Conservation (phyloP, 1,140 invertebrate genomes). For the Drosophila micromelanica region DNA sequence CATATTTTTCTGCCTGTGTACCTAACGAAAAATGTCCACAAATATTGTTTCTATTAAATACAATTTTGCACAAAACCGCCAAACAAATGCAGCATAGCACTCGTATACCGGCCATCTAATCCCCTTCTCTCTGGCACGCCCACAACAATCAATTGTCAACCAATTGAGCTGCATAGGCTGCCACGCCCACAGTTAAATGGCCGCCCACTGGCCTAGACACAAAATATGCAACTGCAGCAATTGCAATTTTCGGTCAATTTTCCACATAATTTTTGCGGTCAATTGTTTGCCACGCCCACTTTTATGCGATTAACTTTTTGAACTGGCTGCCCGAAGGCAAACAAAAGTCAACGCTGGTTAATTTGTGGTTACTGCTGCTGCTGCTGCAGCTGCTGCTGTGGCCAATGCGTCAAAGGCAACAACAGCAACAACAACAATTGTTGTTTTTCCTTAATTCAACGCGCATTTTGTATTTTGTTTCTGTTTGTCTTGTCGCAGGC, state of each 20-base stretch:
- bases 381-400: conserved; percentile 5
- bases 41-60: conserved; percentile 17
- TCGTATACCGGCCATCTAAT: neutral
- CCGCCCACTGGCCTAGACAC: neutral
- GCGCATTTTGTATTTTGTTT: conserved; percentile 10
- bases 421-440: no score
- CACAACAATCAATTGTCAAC: conserved; percentile 58
- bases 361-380: conserved; percentile 61
- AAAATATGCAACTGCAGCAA: conserved; percentile 67
- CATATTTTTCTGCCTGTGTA: neutral
- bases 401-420: conserved; percentile 35
- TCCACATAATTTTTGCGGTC: conserved; percentile 75
- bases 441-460: conserved; percentile 9
- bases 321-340: conserved; percentile 49
- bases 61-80: conserved; percentile 55
- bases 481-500: conserved; percentile 13
- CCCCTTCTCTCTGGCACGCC: conserved; percentile 13
- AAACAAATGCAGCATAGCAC: conserved; percentile 70
- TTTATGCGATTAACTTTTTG: conserved; percentile 73
- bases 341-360: conserved; percentile 48
- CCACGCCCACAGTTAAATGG: neutral
- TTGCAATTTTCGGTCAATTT: conserved; percentile 75
- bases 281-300: conserved; percentile 36
- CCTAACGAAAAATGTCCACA: neutral
- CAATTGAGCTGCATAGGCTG: conserved; percentile 49